phyloP scores from a whole-genome alignment of 2,113 vertebrate genomes.

The Mugil cephalus region DNA sequence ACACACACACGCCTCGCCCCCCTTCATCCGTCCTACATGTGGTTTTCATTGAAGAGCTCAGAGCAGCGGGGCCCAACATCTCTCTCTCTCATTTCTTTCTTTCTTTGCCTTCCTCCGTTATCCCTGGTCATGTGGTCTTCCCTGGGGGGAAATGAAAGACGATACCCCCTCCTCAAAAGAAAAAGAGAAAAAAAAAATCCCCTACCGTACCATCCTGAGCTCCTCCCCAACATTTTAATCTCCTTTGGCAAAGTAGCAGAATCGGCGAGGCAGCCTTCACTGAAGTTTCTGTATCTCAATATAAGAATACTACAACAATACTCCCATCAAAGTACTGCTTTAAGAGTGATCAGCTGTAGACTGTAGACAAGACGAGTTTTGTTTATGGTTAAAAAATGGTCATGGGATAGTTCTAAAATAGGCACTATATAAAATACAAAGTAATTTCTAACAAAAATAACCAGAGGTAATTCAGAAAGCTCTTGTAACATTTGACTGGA shows the following conservation, averaged over 20 bases:
- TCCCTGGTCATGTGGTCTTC: conserved; percentile 77
- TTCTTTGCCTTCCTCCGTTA: conserved; percentile 47
- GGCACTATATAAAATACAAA: too few species aligned
- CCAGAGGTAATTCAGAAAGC: too few species aligned
- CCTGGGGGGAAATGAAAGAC: conserved; percentile 73
- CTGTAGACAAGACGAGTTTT: too few species aligned
- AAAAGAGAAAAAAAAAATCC: conserved; percentile 2
- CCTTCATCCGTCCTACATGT: conserved; percentile 80
- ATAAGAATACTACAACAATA: background rate
- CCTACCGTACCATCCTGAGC: conserved; percentile 11
- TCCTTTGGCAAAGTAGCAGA: background rate
- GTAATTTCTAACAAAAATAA: too few species aligned
- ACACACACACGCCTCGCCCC: conserved; percentile 38
- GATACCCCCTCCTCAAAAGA: conserved; percentile 43
- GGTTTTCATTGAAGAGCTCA: conserved; percentile 84
- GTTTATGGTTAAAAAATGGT: too few species aligned
- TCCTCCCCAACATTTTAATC: conserved; percentile 36
- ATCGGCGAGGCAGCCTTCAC: background rate
- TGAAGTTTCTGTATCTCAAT: background rate
- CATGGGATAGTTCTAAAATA: too few species aligned
- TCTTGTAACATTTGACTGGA: too few species aligned
- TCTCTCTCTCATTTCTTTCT: conserved; percentile 52
- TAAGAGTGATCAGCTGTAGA: background rate
- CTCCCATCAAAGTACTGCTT: background rate
- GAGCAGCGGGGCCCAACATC: conserved; percentile 70